A percentile compares a stretch with the other conserved stretches of the same genome.
These are phyloP conservation scores for Drosophila mercatorum DNA, from an alignment of 2,888 invertebrate genomes.

Conservation along the genomic window DNA sequence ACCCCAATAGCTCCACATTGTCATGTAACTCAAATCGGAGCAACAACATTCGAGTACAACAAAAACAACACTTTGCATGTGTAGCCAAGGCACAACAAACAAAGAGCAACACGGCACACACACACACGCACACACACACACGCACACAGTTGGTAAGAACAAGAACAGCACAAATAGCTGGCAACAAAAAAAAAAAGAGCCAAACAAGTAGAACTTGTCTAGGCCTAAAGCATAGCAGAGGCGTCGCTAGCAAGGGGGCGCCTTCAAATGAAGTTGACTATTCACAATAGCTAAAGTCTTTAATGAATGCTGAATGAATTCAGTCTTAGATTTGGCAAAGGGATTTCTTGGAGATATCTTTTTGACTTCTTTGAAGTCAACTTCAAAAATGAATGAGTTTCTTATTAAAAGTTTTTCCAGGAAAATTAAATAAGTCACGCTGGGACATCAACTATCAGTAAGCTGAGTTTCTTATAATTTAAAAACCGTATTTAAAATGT, in stretches of 20 bases:
- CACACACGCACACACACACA: slow-evolving; percentile 15
- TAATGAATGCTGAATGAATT: background rate
- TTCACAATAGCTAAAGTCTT: background rate
- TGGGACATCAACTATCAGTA: no score
- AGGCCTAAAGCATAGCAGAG: slow-evolving; percentile 60
- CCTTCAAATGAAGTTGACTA: background rate
- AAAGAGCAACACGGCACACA: slow-evolving; percentile 48
- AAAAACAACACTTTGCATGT: slow-evolving; percentile 75
- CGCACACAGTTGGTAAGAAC: slow-evolving; percentile 29
- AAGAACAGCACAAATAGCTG: slow-evolving; percentile 54
- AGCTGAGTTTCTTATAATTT: no score
- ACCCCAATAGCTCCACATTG: slow-evolving; percentile 67
- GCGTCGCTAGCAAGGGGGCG: slow-evolving; percentile 18
- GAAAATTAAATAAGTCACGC: no score
- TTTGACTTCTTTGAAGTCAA: no score
- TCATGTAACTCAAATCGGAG: slow-evolving; percentile 69
- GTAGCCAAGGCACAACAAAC: slow-evolving; percentile 55
- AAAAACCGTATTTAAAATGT: no score
- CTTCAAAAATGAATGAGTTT: no score
- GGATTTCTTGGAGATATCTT: background rate
- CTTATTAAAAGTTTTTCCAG: no score
- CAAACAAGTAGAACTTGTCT: slow-evolving; percentile 77
- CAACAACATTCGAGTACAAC: slow-evolving; percentile 48
- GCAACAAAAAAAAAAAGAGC: slow-evolving; percentile 30
- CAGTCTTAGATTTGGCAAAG: no score